Evolutionary conservation across 2,113 vertebrate genomes (phyloP).

Genomic region (Passer domesticus): DNA sequence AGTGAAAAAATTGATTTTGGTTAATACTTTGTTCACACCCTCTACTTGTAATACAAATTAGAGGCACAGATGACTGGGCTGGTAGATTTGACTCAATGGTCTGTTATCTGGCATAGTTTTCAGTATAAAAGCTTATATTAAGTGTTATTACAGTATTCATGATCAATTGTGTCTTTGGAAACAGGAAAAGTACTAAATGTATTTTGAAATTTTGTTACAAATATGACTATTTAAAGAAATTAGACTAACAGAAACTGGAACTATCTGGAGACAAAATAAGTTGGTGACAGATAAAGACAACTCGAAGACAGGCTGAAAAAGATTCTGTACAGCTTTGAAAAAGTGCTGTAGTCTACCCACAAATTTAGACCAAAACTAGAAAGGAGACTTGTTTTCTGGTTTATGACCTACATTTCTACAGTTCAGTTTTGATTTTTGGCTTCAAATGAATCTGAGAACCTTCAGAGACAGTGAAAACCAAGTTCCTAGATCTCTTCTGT

Average conservation of each 20-base stretch:
- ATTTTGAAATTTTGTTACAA: background rate
- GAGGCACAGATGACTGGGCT: background rate
- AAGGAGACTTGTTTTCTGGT: background rate
- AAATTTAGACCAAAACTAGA: background rate
- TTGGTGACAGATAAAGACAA: background rate
- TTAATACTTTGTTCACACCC: background rate
- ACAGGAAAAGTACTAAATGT: background rate
- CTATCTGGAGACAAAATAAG: background rate
- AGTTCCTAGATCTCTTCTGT: background rate
- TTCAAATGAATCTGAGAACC: background rate
- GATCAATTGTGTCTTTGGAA: background rate
- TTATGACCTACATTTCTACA: background rate
- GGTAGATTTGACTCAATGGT: background rate
- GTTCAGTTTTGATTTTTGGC: background rate
- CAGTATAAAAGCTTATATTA: background rate
- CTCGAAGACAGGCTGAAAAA: background rate
- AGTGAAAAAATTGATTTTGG: background rate
- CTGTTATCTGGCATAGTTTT: background rate
- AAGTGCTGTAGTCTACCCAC: background rate
- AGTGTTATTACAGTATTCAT: background rate
- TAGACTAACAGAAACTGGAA: background rate
- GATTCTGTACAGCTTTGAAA: background rate
- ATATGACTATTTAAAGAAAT: background rate
- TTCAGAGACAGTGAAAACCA: background rate
- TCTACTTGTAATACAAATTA: background rate